Conservation (phyloP, 2,888 invertebrate genomes). For the Bombylius discolor region DNA sequence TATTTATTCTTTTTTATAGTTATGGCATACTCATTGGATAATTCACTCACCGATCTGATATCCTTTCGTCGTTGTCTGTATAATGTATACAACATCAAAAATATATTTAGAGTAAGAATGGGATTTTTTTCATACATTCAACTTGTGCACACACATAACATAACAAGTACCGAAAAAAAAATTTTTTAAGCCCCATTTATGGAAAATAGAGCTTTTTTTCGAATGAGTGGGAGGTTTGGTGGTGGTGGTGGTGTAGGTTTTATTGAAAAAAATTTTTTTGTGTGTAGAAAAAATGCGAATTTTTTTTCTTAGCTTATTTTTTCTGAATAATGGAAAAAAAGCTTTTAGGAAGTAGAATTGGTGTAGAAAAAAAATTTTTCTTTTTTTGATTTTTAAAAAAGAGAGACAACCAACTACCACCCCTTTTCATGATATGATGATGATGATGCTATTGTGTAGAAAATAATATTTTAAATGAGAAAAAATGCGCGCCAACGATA, state of each 20-base stretch:
- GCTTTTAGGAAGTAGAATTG: conserved; percentile 1
- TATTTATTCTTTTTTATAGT: background rate
- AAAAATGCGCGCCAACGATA: conserved; percentile 8
- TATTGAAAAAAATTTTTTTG: background rate
- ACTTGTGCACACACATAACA: conserved; percentile 1
- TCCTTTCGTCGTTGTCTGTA: background rate
- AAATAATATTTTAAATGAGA: background rate
- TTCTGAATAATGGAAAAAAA: conserved; percentile 6
- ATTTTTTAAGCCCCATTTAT: too few species aligned
- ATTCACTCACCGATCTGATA: background rate
- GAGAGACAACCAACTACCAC: background rate
- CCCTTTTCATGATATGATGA: background rate
- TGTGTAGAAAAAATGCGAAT: conserved; percentile 7
- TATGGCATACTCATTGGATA: background rate
- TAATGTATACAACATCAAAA: background rate
- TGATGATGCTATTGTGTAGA: background rate
- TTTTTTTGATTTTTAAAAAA: too few species aligned
- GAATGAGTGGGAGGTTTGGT: background rate
- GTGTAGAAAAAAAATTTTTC: background rate
- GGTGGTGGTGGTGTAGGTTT: background rate
- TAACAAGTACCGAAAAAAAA: background rate
- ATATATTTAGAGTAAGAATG: background rate
- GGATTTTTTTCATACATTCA: background rate
- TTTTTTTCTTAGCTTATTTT: background rate
- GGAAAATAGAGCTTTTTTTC: background rate